Conservation (phyloP, 2,888 invertebrate species). For the Drosophila borborema region DNA sequence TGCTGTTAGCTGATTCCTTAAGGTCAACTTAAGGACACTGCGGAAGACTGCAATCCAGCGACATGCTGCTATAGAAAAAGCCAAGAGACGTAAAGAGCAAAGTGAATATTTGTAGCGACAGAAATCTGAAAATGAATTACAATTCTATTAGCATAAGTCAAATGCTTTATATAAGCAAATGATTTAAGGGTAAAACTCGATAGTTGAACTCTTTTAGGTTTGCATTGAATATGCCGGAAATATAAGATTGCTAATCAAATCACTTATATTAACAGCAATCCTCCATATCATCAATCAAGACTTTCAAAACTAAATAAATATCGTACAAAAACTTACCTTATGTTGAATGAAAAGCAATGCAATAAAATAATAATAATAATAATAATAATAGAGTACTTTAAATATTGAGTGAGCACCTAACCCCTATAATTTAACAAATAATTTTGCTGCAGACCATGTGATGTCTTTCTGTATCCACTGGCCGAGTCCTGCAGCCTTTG, state of each 20-base stretch:
- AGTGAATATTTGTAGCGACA: background rate
- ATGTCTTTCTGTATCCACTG: background rate
- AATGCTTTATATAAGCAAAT: background rate
- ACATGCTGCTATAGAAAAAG: slow-evolving; percentile 20
- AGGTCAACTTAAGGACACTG: slow-evolving; percentile 60
- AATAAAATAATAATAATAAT: background rate
- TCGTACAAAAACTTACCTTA: no score
- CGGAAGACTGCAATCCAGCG: slow-evolving; percentile 27
- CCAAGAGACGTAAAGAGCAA: no score
- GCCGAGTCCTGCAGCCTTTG: slow-evolving; percentile 16
- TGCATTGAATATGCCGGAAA: background rate
- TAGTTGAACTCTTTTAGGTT: background rate
- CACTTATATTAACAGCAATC: background rate
- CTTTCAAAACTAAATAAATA: no score
- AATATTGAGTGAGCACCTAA: background rate
- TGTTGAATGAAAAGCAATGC: no score
- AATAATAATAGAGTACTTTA: background rate
- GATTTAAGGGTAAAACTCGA: background rate
- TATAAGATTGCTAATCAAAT: no score
- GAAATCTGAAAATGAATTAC: background rate
- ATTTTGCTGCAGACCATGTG: background rate
- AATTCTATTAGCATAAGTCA: background rate
- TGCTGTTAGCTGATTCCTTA: slow-evolving; percentile 40
- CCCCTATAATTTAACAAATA: background rate
- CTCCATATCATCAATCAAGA: background rate